phyloP scores from a whole-genome alignment of 2,113 vertebrate genomes.

The Genyomyrus donnyi region DNA sequence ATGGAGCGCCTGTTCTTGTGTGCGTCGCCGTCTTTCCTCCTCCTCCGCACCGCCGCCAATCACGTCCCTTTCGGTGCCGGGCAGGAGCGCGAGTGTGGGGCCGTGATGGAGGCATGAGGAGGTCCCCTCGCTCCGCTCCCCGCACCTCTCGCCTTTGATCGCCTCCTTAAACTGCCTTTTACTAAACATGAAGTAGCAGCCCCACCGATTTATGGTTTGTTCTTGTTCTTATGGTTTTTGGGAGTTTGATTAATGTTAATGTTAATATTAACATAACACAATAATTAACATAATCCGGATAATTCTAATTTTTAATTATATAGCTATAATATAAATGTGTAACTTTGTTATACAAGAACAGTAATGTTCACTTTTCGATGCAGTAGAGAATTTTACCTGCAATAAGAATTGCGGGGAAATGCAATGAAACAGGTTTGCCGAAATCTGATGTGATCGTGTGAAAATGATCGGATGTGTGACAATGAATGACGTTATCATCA shows the following conservation, averaged over 20 bases:
- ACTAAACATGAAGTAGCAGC: not conserved
- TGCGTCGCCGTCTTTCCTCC: not conserved
- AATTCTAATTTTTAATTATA: not conserved
- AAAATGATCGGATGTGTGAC: not conserved
- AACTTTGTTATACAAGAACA: not conserved
- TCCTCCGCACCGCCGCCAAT: conserved; percentile 12
- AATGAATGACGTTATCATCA: not conserved
- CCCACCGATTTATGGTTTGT: not conserved
- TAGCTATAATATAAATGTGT: not conserved
- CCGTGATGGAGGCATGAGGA: not conserved
- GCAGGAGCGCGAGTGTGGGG: not conserved
- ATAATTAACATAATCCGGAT: not conserved
- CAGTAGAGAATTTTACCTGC: not conserved
- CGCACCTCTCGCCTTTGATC: not conserved
- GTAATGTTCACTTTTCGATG: not conserved
- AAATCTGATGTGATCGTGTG: not conserved
- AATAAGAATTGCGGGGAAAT: not conserved
- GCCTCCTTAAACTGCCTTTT: not conserved
- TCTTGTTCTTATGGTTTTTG: not conserved
- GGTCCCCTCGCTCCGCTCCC: not conserved
- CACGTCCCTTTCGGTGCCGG: not conserved
- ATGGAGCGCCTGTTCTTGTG: conserved; percentile 18
- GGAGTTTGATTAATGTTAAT: not conserved
- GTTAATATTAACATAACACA: not conserved
- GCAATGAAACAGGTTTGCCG: not conserved